Evolutionary conservation across 2,113 vertebrate species (phyloP).

Genomic region (Neopipo cinnamomea): DNA sequence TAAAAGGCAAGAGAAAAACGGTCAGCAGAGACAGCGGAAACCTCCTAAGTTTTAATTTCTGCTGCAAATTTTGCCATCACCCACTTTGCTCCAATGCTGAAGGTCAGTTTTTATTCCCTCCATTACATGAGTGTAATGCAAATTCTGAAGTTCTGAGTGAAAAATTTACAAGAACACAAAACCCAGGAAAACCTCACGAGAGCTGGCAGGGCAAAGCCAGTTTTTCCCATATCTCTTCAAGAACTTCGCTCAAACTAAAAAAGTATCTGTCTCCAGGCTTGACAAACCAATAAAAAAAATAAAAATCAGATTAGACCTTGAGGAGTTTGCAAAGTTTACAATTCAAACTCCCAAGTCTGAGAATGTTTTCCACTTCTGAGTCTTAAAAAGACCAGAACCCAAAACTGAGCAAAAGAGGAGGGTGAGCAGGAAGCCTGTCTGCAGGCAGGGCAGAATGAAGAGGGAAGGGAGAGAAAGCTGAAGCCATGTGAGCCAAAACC

Average conservation of each 20-base stretch:
- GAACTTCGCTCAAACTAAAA: neutral
- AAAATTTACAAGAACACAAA: neutral
- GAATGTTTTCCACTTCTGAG: neutral
- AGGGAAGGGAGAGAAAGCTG: neutral
- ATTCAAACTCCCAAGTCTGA: neutral
- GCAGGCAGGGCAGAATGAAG: neutral
- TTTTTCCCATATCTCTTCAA: neutral
- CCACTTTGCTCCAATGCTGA: neutral
- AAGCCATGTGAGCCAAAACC: neutral
- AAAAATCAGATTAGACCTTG: neutral
- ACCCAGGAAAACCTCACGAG: neutral
- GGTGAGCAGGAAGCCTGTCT: neutral
- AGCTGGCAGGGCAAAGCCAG: neutral
- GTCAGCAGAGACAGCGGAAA: neutral
- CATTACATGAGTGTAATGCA: fast-evolving
- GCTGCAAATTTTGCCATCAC: neutral
- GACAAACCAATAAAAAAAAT: neutral
- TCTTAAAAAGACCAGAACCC: neutral
- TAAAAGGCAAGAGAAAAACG: neutral
- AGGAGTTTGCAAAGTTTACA: neutral
- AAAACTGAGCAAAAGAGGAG: neutral
- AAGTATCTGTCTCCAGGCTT: neutral
- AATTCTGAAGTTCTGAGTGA: neutral
- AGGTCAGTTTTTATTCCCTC: neutral
- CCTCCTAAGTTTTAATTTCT: neutral